These are phyloP conservation scores for Galaxias olidus DNA, from an alignment of 2,797 vertebrate genomes.

Conservation along the genomic window DNA sequence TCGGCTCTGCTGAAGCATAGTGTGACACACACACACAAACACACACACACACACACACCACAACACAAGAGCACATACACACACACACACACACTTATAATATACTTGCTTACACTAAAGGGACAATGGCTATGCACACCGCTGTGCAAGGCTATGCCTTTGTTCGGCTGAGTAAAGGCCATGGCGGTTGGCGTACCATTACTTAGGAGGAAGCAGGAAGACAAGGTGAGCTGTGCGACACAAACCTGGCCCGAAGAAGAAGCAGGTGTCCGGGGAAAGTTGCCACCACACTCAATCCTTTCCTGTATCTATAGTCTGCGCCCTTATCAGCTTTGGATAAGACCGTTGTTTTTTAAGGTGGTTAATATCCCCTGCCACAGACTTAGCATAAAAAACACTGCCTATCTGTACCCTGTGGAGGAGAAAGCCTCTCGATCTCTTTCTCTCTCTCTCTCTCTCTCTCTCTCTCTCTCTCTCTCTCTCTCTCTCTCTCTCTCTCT, in stretches of 20 bases:
- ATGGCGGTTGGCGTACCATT: too few species aligned
- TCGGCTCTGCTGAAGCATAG: too few species aligned
- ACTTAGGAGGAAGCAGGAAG: not conserved
- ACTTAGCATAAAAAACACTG: slow-evolving; percentile 32
- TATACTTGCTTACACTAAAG: too few species aligned
- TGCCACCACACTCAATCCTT: slow-evolving; percentile 9
- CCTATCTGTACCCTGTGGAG: slow-evolving; percentile 40
- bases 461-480: not conserved
- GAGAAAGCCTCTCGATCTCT: slow-evolving; percentile 20
- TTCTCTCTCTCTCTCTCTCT: slow-evolving; percentile 17
- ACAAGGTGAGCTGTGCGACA: slow-evolving; percentile 55
- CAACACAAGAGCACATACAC: too few species aligned
- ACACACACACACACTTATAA: too few species aligned
- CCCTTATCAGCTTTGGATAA: slow-evolving; percentile 39
- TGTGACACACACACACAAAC: too few species aligned
- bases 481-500: not conserved
- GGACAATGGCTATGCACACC: too few species aligned
- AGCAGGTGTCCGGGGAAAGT: slow-evolving; percentile 15
- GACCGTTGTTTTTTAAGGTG: slow-evolving; percentile 34
- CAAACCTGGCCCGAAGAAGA: not conserved
- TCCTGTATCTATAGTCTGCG: slow-evolving; percentile 39
- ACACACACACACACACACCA: too few species aligned
- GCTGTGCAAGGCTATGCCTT: too few species aligned
- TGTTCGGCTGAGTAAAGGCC: too few species aligned
- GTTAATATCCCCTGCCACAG: slow-evolving; percentile 36